These are phyloP conservation scores for Fregata magnificens DNA, from an alignment of 2,113 vertebrate species.

Conservation along the genomic window DNA sequence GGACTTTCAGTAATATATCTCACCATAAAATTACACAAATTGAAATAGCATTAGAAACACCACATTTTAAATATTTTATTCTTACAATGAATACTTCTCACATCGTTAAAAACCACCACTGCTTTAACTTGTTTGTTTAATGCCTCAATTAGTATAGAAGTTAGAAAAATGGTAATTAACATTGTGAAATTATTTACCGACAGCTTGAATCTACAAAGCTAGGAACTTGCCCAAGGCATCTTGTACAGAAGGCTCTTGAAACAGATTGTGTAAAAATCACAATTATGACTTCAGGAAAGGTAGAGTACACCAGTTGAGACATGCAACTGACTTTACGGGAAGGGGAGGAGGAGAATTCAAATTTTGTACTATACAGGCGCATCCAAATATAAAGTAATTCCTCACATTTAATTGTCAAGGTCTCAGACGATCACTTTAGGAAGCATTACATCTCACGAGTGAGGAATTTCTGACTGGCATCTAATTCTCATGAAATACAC, in stretches of 20 bases:
- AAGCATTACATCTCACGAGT: neutral
- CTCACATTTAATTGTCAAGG: neutral
- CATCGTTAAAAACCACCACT: conserved; percentile 9
- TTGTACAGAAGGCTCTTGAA: conserved; percentile 63
- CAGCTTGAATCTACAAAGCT: conserved; percentile 68
- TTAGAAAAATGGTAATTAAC: conserved; percentile 71
- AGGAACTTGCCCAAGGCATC: conserved; percentile 56
- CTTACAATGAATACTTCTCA: conserved; percentile 2
- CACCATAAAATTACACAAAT: neutral
- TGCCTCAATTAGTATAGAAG: conserved; percentile 62
- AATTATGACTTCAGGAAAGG: conserved; percentile 40
- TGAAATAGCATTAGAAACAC: neutral
- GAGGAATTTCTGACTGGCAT: neutral
- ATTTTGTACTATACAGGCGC: neutral
- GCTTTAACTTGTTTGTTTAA: conserved; percentile 64
- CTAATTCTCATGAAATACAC: neutral
- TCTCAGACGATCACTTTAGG: neutral
- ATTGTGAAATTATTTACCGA: conserved; percentile 62
- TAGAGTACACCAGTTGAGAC: conserved; percentile 47
- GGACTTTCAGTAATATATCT: neutral
- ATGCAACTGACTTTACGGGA: neutral
- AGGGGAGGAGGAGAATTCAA: neutral
- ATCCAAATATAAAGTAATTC: neutral
- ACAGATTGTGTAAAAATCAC: conserved; percentile 60
- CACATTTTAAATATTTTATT: neutral